These are phyloP conservation scores for Poliocrania exsul DNA, from an alignment of 2,797 vertebrate species.

Conservation along the genomic window DNA sequence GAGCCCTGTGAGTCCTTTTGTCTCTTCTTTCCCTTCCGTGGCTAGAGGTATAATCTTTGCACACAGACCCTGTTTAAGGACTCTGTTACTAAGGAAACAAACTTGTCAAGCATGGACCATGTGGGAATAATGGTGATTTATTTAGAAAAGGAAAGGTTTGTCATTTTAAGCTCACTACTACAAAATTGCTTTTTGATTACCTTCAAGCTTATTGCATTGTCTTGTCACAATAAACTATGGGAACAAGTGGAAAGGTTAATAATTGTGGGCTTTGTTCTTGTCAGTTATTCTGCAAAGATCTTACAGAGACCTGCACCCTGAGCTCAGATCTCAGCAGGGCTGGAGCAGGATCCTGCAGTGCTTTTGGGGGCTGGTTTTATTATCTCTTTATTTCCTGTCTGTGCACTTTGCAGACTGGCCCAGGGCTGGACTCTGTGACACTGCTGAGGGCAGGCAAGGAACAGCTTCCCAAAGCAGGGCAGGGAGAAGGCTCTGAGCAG, in stretches of 20 bases:
- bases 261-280: conserved; percentile 74
- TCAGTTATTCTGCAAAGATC: conserved; percentile 71
- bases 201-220: conserved; percentile 81
- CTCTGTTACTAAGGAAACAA: conserved; percentile 84
- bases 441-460: neutral
- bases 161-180: conserved; percentile 81
- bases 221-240: conserved; percentile 83
- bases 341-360: neutral
- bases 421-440: neutral
- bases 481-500: neutral
- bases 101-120: conserved; percentile 77
- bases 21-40: conserved; percentile 51
- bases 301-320: neutral
- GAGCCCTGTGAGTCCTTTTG: conserved; percentile 10
- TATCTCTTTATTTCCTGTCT: neutral
- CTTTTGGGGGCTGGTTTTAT: neutral
- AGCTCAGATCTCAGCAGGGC: neutral
- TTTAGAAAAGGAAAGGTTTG: conserved; percentile 83
- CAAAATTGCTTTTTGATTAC: conserved; percentile 85
- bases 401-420: neutral
- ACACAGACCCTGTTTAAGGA: conserved; percentile 72
- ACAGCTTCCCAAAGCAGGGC: neutral
- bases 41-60: conserved; percentile 63
- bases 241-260: conserved; percentile 83
- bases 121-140: conserved; percentile 83